Base-by-base conservation (phyloP, 2,797 vertebrate genomes). In the Sebastes trivittatus region DNA sequence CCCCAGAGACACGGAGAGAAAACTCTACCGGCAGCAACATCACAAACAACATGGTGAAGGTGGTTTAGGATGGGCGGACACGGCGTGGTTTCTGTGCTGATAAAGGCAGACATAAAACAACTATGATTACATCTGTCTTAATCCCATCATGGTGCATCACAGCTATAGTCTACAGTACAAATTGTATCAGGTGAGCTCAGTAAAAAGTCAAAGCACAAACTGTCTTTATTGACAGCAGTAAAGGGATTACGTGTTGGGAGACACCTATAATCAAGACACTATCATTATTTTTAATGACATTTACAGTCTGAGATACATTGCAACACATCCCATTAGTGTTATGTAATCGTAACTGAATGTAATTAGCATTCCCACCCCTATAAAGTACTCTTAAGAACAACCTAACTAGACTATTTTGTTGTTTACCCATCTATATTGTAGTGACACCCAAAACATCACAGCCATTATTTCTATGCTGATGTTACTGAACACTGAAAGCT, bases 181-280 rank as follows among this genome's bases (percentile, higher is more conserved):
- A 64, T 9, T 8, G 2, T 49, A 36, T 62, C 74, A 75, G 60
- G 6, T 27, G 59, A 74, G 10, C 1, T 42, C 13, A 64, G 68
- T 63, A 25, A 61, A 34, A n/a, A 79, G 75, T 59, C 83, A 91
- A 92, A 89, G 93, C 86, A n/a, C 87, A 82, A 46, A 30, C 18
- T 46, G n/a, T 42, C 27, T 82, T 91, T 71, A 89, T 54, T 46
- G 59, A 61, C 34, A 46, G 80, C 73, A 61, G 64, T 90, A 88
- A 92, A 78, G 10, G 32, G n/a, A 32, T 83, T 82, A 71, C 29
- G 16, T 5, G 34, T 25, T 2, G 6, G 16, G 16, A 80, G 36
- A 66, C 32, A 4, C 58, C 23, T 66, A 18, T 65, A 72, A 74
- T 63, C 11, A 67, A 46, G 66, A 75, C 13, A 11, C 6, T 25